phyloP scores from a whole-genome alignment of 2,113 vertebrate genomes.

The Helogale parvula region DNA sequence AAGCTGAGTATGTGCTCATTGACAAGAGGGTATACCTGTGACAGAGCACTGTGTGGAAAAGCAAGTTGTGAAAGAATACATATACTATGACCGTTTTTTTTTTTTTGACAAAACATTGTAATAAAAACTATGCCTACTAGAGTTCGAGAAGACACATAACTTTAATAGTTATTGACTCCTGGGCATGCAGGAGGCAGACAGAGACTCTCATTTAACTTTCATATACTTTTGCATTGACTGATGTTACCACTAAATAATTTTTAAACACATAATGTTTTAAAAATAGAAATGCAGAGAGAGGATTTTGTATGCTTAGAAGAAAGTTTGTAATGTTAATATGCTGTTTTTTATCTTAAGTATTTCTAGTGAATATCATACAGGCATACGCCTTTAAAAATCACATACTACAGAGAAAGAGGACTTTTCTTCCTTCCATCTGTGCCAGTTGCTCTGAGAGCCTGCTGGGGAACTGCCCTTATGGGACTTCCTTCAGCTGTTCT shows the following conservation, averaged over 20 bases:
- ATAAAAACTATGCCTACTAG: background rate
- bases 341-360: background rate
- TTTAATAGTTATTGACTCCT: background rate
- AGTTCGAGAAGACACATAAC: background rate
- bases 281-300: background rate
- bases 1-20: background rate
- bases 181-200: background rate
- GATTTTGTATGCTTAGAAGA: background rate
- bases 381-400: background rate
- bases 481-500: background rate
- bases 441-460: background rate
- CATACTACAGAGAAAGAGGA: background rate
- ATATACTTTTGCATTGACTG: background rate
- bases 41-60: background rate
- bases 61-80: background rate
- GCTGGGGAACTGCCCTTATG: background rate
- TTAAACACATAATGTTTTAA: background rate
- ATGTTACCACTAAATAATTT: background rate
- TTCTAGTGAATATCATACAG: background rate
- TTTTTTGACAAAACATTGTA: background rate
- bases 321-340: background rate
- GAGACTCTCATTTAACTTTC: background rate
- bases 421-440: background rate
- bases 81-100: background rate
- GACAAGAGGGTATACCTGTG: background rate